Conservation (phyloP, 2,888 invertebrate species). For the Rapana venosa region DNA sequence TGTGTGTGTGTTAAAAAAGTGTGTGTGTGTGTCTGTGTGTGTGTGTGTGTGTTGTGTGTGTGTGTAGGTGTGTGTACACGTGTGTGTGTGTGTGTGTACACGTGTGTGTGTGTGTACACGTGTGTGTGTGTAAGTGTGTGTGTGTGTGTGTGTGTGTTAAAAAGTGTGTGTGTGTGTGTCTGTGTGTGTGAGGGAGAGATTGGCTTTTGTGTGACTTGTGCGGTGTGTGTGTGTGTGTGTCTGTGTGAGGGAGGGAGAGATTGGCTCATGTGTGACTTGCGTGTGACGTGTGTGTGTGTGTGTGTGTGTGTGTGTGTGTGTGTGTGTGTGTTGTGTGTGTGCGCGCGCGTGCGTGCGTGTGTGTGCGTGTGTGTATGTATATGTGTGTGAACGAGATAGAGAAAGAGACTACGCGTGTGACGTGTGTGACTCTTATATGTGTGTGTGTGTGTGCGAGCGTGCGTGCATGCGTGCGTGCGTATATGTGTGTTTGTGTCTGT, state of each 20-base stretch:
- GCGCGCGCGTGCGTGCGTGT: conserved; percentile 4
- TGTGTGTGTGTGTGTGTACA: neutral
- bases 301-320: neutral
- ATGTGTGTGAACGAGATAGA: too few relatives aligned
- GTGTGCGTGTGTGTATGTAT: neutral
- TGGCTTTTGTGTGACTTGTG: too few relatives aligned
- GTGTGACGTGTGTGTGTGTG: neutral
- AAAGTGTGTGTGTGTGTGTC: neutral
- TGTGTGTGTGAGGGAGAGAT: neutral
- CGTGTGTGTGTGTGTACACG: neutral
- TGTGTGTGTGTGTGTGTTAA: neutral
- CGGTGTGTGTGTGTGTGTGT: conserved; percentile 1
- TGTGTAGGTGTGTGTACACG: neutral
- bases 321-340: conserved; percentile 18
- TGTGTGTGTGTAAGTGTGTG: neutral
- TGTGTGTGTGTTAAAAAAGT: too few relatives aligned
- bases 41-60: neutral
- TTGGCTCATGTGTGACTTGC: too few relatives aligned
- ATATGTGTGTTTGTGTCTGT: too few relatives aligned
- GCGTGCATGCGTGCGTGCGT: too few relatives aligned
- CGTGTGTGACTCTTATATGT: too few relatives aligned
- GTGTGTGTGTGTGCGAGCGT: too few relatives aligned
- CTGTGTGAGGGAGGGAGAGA: neutral
- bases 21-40: too few relatives aligned
- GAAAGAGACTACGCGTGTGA: neutral